phyloP scores from a whole-genome alignment of 2,113 vertebrate genomes.

The Murina feae region DNA sequence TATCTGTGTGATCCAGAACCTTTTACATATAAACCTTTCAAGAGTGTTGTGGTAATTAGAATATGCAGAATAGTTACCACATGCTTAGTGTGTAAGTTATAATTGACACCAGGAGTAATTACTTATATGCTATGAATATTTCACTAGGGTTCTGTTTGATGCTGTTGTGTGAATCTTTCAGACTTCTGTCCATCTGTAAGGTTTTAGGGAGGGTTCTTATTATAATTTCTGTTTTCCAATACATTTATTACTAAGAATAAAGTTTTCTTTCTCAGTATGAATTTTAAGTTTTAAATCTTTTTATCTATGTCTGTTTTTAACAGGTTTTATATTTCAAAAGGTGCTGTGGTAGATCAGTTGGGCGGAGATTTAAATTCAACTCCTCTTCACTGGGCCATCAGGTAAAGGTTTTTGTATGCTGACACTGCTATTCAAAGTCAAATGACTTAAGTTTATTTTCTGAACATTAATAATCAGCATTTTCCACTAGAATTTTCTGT shows the following conservation, averaged over 20 bases:
- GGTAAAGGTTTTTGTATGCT: slow-evolving; percentile 82
- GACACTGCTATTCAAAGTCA: not conserved
- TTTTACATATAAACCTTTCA: slow-evolving; percentile 11
- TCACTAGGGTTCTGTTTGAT: not conserved
- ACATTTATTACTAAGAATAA: not conserved
- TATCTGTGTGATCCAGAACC: not conserved
- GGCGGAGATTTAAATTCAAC: slow-evolving; percentile 97
- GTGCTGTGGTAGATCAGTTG: slow-evolving; percentile 92
- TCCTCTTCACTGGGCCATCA: slow-evolving; percentile 96
- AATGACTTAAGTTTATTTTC: not conserved
- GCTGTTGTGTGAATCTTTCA: not conserved
- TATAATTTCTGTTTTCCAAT: slow-evolving; percentile 36
- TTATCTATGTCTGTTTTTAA: slow-evolving; percentile 45
- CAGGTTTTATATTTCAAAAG: slow-evolving; percentile 96
- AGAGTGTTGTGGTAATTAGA: not conserved
- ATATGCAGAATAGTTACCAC: not conserved
- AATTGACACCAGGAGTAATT: not conserved
- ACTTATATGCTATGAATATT: not conserved
- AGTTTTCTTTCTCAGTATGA: not conserved
- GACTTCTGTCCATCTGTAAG: not conserved
- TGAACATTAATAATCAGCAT: not conserved
- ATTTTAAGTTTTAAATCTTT: slow-evolving; percentile 29
- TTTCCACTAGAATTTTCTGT: not conserved
- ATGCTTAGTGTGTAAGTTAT: not conserved
- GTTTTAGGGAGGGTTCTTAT: not conserved